Evolutionary conservation across 2,888 invertebrate species (phyloP).

Genomic region (Drosophila helvetica): DNA sequence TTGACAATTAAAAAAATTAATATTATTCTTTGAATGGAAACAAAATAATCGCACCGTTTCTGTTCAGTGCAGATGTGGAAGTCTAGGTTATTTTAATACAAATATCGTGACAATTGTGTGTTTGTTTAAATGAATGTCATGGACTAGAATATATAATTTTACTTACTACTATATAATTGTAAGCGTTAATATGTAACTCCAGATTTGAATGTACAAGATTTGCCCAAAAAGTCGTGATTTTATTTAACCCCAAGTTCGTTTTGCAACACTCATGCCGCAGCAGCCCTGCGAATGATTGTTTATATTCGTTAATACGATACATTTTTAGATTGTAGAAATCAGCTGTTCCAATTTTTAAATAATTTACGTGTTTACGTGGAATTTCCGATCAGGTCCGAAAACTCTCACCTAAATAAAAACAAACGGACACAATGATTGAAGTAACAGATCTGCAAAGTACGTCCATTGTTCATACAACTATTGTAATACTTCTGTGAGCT

Average conservation of each 20-base stretch:
- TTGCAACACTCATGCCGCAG: constrained; percentile 24
- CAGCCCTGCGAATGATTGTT: constrained; percentile 62
- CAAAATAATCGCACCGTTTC: too few species aligned
- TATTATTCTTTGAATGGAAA: too few species aligned
- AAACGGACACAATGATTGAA: constrained; percentile 88
- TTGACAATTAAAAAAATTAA: too few species aligned
- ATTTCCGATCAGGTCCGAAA: constrained; percentile 21
- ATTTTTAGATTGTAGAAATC: constrained; percentile 61
- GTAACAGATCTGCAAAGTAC: constrained; percentile 93
- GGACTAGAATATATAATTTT: too few species aligned
- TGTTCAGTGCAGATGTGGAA: too few species aligned
- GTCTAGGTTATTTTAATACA: too few species aligned
- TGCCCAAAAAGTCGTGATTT: background rate
- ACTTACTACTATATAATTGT: background rate
- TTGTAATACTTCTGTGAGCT: background rate
- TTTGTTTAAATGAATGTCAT: too few species aligned
- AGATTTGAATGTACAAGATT: background rate
- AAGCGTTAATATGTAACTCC: background rate
- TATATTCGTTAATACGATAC: constrained; percentile 59
- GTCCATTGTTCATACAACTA: constrained; percentile 76
- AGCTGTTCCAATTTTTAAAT: constrained; percentile 54
- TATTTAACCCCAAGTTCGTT: background rate
- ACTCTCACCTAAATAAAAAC: constrained; percentile 26
- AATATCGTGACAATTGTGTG: too few species aligned
- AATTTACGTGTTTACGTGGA: constrained; percentile 69